A percentile compares a stretch with the other conserved stretches of the same genome.
phyloP scores from a whole-genome alignment of 1,140 invertebrate genomes.

The Onthophagus taurus region DNA sequence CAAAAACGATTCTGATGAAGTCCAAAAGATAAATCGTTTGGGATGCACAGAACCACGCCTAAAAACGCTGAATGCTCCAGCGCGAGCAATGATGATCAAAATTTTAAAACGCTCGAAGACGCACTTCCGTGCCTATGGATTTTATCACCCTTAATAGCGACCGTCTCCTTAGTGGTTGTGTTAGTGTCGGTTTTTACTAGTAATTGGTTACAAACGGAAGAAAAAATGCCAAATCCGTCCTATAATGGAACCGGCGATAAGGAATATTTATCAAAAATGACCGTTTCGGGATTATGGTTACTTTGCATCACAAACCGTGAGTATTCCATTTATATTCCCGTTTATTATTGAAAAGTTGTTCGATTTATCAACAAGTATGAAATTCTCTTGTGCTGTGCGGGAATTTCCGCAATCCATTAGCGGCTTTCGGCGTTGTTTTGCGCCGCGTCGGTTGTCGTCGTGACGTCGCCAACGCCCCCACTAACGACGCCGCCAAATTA shows the following conservation, averaged over 20 bases:
- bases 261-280: constrained; percentile 54
- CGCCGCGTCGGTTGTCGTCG: too few species aligned
- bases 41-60: too few species aligned
- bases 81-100: too few species aligned
- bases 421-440: too few species aligned
- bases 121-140: constrained; percentile 51
- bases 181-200: constrained; percentile 56
- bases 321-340: too few species aligned
- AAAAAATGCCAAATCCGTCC: constrained; percentile 55
- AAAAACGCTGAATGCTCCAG: too few species aligned
- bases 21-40: too few species aligned
- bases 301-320: constrained; percentile 62
- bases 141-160: constrained; percentile 53
- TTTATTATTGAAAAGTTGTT: too few species aligned
- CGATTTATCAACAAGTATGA: neutral
- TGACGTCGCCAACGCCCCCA: too few species aligned
- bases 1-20: too few species aligned
- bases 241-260: constrained; percentile 56
- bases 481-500: too few species aligned
- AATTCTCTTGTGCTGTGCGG: neutral
- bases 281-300: constrained; percentile 59
- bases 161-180: constrained; percentile 52
- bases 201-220: constrained; percentile 60
- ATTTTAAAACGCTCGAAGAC: constrained; percentile 46
- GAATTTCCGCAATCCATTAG: too few species aligned